These are phyloP conservation scores for Rhincodon typus DNA, from an alignment of 2,797 vertebrate species.

Conservation along the genomic window DNA sequence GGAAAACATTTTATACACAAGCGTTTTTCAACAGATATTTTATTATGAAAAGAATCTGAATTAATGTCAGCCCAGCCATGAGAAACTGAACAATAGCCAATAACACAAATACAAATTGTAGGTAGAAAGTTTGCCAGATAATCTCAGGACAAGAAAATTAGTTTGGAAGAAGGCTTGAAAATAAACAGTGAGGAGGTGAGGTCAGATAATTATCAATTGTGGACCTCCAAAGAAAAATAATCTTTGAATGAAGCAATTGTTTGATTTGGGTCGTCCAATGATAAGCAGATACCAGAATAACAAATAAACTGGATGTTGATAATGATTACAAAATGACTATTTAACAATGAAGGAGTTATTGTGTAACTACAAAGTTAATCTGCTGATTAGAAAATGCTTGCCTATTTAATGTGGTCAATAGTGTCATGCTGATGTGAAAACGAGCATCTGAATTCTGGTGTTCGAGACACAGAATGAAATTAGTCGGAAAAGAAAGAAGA, in stretches of 20 bases:
- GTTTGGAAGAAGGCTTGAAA: not conserved
- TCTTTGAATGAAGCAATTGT: conserved; percentile 1
- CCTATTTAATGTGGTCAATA: not conserved
- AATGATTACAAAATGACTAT: not conserved
- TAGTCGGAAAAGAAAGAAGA: not conserved
- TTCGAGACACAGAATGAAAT: not conserved
- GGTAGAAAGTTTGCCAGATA: not conserved
- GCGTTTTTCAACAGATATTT: not conserved
- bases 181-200: not conserved
- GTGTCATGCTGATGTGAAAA: not conserved
- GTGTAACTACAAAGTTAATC: not conserved
- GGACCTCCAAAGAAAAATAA: not conserved
- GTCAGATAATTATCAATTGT: not conserved
- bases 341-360: not conserved
- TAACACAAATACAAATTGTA: not conserved
- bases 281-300: not conserved
- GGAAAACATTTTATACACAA: not conserved
- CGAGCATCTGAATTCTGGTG: not conserved
- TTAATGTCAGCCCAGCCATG: not conserved
- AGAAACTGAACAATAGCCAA: not conserved
- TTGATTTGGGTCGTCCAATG: not conserved
- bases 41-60: not conserved
- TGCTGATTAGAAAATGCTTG: not conserved
- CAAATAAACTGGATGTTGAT: not conserved
- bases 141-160: not conserved